Evolutionary conservation across 2,113 vertebrate genomes (phyloP).

Genomic region (Sylvia atricapilla): DNA sequence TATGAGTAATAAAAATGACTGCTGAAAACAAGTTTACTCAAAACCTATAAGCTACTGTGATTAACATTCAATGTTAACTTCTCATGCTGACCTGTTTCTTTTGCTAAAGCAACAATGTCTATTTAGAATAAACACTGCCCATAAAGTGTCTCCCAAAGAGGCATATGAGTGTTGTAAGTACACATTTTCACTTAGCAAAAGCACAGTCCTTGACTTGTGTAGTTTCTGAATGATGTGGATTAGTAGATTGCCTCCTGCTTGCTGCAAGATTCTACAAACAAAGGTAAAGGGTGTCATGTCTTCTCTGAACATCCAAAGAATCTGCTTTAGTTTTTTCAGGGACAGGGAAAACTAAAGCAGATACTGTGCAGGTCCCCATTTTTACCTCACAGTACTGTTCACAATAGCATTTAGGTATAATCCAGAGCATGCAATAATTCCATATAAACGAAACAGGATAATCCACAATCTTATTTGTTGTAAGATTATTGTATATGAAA

Average conservation of each 20-base stretch:
- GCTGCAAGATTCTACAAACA: neutral
- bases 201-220: neutral
- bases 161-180: neutral
- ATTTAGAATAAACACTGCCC: neutral
- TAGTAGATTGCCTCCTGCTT: neutral
- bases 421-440: neutral
- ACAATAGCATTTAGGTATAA: neutral
- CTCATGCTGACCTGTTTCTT: neutral
- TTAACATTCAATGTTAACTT: neutral
- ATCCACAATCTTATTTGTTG: neutral
- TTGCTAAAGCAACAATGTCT: neutral
- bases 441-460: neutral
- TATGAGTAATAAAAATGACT: neutral
- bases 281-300: rapidly evolving
- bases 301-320: neutral
- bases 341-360: neutral
- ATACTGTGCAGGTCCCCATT: neutral
- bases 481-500: neutral
- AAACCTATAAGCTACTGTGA: neutral
- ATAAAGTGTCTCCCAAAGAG: neutral
- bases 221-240: neutral
- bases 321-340: neutral
- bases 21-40: neutral
- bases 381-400: neutral
- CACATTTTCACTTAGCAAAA: neutral